Evolutionary conservation across 2,888 invertebrate species (phyloP), one percentile per base, ranked within the genome.

Genomic region (Hemicrepidius hirtus): DNA sequence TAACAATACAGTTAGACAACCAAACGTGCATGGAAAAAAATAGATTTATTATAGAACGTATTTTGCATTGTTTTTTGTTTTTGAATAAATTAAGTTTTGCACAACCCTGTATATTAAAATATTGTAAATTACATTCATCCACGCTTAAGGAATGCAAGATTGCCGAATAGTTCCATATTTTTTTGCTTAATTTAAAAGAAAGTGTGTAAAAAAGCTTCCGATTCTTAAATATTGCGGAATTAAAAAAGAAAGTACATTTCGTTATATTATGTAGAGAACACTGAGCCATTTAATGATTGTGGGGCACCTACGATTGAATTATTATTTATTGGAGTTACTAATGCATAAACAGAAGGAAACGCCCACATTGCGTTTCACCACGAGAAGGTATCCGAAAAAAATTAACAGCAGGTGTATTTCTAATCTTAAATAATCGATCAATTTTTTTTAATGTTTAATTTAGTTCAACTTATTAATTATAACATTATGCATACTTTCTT

Each of bases 321-420:
- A 46, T 46, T 46, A 46, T 46, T 46, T 46, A 46, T 40, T 40
- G 13, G 40, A 46, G 46, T 46, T 20, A 20, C 46, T 46, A 46
- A 46, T 46, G 46, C 46, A 46, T 46, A 46, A 46, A 46, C 20
- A 20, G 46, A 10, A 46, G 16, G 20, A 16, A 20, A 16, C 46
- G 16, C 16, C 46, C 13, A 46, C 46, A 9, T 18, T 0, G n/a
- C 16, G 20, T 46, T 46, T 46, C 46, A 16, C 46, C 13, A 46
- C 20, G 20, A 46, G n/a, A 32, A 32, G 32, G 32, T 32, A 32
- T 9, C 32, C n/a, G 40, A 40, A n/a, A 13, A 40, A 40, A 40
- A 40, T n/a, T 13, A 13, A 6, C n/a, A 40, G 13, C 40, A n/a
- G n/a, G 40, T 13, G 40, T 40, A 40, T 40, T 40, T 40, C 13